Base-by-base conservation (phyloP, 2,888 invertebrate genomes). In the Piscicola geometra region DNA sequence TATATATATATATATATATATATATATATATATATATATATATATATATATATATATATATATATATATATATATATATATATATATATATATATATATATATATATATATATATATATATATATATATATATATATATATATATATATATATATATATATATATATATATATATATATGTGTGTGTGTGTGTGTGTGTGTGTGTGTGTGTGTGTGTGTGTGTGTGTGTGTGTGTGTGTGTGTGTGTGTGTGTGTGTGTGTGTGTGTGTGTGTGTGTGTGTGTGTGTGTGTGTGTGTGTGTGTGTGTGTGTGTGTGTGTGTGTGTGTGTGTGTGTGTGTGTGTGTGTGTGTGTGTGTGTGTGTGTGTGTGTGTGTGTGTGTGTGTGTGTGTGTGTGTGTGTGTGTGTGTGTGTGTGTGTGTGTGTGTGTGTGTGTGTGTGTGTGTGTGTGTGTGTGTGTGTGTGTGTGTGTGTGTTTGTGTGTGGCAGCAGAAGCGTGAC, bases 331-430 rank as follows among this genome's bases (percentile, higher is more conserved):
- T 67, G 67, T 67, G 67, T 35, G 35, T 33, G 67, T 67, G 32
- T 35, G 67, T 67, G 67, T 67, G 35, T 67, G 35, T 67, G 35
- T 67, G 35, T 67, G 35, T 67, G 35, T 67, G 35, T 67, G 35
- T 67, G 67, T 67, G 67, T 67, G 67, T 67, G 67, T 67, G 67
- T 67, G 67, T 67, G 67, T 67, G 35, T 33, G 35, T 67, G 32
- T 67, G 33, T 32, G 32, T 67, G 67, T 35, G 67, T 67, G 35
- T 35, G 32, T 67, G 33, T 67, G 67, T 32, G 32, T 32, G 35
- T 35, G 32, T 32, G 32, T 35, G 67, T 67, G 35, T 67, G 67
- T 35, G 33, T 33, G 32, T 35, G 33, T 67, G 35, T 67, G 33
- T 33, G 67, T 33, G 67, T 67, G 32, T 67, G 67, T 67, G 32